A percentile compares a stretch with the other conserved stretches of the same genome.
Conservation (phyloP, 2,797 vertebrate genomes). For the Oceanodroma leucorhoa region DNA sequence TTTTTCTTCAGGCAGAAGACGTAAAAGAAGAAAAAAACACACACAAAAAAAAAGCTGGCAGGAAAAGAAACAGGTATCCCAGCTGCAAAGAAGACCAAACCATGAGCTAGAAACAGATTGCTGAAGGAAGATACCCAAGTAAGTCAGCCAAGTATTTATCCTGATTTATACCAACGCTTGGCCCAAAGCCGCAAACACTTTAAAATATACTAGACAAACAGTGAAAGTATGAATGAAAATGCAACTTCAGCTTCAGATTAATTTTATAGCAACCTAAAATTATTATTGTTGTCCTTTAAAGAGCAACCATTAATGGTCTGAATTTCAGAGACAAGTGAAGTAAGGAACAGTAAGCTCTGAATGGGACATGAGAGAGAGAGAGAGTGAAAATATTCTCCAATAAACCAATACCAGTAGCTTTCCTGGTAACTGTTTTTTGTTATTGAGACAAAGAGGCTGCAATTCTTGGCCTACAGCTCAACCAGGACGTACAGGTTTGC, state of each 20-base stretch:
- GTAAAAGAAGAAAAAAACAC: neutral
- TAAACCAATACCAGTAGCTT: neutral
- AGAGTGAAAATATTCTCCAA: neutral
- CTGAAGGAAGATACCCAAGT: neutral
- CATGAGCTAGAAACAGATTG: neutral
- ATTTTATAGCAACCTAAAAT: neutral
- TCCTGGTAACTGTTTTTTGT: neutral
- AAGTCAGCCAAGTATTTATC: slow-evolving; percentile 19
- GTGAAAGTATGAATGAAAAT: neutral
- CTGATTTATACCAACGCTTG: neutral
- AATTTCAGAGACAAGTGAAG: neutral
- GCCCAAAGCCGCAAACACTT: neutral
- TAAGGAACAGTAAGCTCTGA: neutral
- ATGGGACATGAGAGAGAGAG: neutral
- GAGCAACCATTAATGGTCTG: neutral
- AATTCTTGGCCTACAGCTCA: neutral
- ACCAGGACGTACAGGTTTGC: neutral
- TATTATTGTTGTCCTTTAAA: neutral
- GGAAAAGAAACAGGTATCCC: slow-evolving; percentile 8
- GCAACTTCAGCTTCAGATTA: neutral
- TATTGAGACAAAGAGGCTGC: neutral
- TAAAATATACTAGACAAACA: neutral
- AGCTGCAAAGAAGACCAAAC: neutral
- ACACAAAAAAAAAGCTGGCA: neutral
- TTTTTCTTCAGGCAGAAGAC: neutral